phyloP scores from a whole-genome alignment of 2,888 invertebrate genomes.

The Amorpha juglandis region DNA sequence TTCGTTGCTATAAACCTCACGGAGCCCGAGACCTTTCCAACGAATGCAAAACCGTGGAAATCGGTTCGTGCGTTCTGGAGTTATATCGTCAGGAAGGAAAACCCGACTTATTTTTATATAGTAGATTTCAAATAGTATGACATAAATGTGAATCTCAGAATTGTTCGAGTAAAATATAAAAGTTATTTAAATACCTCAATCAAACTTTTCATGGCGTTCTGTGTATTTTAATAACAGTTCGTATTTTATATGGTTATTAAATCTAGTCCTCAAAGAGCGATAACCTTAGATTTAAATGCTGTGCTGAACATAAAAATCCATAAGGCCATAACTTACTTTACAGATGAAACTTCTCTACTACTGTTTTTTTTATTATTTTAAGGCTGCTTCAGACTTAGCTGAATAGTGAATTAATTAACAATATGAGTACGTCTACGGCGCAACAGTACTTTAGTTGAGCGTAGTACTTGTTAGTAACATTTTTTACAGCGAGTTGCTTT shows the following conservation, averaged over 20 bases:
- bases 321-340: background rate
- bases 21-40: no score
- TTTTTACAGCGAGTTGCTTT: no score
- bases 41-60: no score
- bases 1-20: no score
- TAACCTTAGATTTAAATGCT: slow-evolving; percentile 12
- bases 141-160: no score
- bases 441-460: no score
- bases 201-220: background rate
- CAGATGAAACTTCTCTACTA: background rate
- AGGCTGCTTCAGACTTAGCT: background rate
- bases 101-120: no score
- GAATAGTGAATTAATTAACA: background rate
- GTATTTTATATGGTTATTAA: slow-evolving; percentile 9
- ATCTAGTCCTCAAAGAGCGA: background rate
- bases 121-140: no score
- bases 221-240: background rate
- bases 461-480: no score
- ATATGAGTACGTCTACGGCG: background rate
- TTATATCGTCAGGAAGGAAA: no score
- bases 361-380: background rate
- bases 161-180: background rate
- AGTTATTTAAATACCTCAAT: background rate
- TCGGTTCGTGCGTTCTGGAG: no score
- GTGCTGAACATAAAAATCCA: slow-evolving; percentile 9